phyloP scores from a whole-genome alignment of 2,797 vertebrate genomes.

The Pterois miles region DNA sequence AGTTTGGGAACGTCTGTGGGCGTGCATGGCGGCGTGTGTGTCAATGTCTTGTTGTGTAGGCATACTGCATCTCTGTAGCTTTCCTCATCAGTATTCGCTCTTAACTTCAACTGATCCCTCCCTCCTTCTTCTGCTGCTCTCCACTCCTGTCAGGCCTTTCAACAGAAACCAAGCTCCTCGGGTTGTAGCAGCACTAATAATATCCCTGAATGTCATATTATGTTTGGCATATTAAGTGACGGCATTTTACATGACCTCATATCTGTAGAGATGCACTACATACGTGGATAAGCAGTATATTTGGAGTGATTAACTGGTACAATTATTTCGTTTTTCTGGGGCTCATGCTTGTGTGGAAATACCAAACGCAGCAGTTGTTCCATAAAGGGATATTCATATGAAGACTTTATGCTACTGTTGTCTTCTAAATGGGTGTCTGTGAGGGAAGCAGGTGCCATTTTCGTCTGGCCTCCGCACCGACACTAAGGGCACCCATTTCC shows the following conservation, averaged over 20 bases:
- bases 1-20: conserved; percentile 49
- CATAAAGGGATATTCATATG: conserved; percentile 60
- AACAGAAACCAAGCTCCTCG: conserved; percentile 45
- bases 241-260: conserved; percentile 20
- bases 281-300: background rate
- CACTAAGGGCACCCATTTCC: conserved; percentile 78
- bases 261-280: background rate
- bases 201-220: conserved; percentile 45
- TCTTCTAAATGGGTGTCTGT: conserved; percentile 77
- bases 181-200: conserved; percentile 58
- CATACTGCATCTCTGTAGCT: conserved; percentile 71
- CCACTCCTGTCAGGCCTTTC: conserved; percentile 62
- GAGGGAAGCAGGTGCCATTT: conserved; percentile 81
- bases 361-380: conserved; percentile 30
- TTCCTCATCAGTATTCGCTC: conserved; percentile 73
- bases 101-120: conserved; percentile 40
- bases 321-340: background rate
- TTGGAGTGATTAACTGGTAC: background rate
- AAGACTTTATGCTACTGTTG: conserved; percentile 55
- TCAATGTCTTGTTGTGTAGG: conserved; percentile 69
- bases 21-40: conserved; percentile 7
- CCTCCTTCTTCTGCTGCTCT: conserved; percentile 35
- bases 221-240: conserved; percentile 47
- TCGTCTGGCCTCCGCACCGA: conserved; percentile 68
- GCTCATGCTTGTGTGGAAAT: conserved; percentile 12